Evolutionary conservation across 1,140 invertebrate genomes (phyloP), one percentile per base, ranked within the genome.

Genomic region (Melipona quadrifasciata): DNA sequence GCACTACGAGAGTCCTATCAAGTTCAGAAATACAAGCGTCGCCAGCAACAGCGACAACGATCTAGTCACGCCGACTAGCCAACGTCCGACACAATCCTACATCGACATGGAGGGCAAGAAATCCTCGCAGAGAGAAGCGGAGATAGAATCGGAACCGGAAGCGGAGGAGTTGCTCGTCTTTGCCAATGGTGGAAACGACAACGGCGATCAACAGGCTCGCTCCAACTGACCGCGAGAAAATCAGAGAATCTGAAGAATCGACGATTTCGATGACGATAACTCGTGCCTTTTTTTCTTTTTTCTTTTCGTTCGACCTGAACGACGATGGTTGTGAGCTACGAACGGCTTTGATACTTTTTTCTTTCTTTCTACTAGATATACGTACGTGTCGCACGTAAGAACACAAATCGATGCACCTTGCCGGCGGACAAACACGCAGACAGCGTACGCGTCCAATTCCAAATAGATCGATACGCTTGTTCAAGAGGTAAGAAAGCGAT

Each of bases 1-100:
- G 92, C 94, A 95, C 58, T 95, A 95, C 80, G 95, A 95, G 84
- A 95, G 93, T 72, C 95, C 95, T 4, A 94, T 95, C 65, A 95
- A 95, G 86, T 67, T 95, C 21, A 85, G 93, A n/a, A 93, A 93
- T 61, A 71, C 73, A 0, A 93, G 93, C 84, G 87, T 93, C 4
- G 80, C 90, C 16, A 94, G 93, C 68, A 93, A 90, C 71, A 94
- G 92, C 81, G 94, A 94, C 31, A 95, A 95, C 82, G 92, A 94
- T 55, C 78, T 93, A 10, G 92, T 89, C 68, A 94, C 93, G 31
- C 91, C 93, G 11, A 90, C 92, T 0, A 94, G 93, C 77, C 94
- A 93, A 80, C 91, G 92, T 31, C 93, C 94, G 6, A 8, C 39
- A 0, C 94, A 95, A 70, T 95, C 95, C 64, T 95, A 95, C 74